Base-by-base conservation (phyloP, 2,797 vertebrate species). In the Microctenopoma stevenorrisi region DNA sequence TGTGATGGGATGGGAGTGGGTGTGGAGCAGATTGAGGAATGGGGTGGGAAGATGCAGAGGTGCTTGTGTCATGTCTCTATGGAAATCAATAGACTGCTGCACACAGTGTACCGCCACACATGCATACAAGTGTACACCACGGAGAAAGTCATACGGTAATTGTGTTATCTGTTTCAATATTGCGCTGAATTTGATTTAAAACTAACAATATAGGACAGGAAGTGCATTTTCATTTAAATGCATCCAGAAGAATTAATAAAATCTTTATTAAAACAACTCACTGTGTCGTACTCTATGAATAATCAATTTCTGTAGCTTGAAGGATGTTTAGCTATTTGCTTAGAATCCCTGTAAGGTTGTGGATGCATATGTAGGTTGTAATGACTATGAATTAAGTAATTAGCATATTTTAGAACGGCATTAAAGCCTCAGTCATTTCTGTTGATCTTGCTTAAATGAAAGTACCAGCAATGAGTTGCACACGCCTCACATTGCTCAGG, bases 331-430 rank as follows among this genome's bases (percentile, higher is more conserved):
- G 66, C 52, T 49, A 22, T 59, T 35, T 26, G 80, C 62, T 80
- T 77, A 53, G 16, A 57, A 70, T 64, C 52, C 76, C 61, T 65
- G 1, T 38, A 72, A 71, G 65, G 51, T 43, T 71, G 49, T 9
- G 50, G 40, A 75, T 50, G 18, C 22, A 28, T 38, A 58, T 70
- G 63, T 30, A 54, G 76, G 69, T 76, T 72, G 78, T 73, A 87
- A 87, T 81, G 70, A 85, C 73, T 82, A 55, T 71, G 60, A 78
- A 81, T 77, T 57, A 22, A 22, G 22, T 22, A 76, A 89, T 92
- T 91, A 94, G 90, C 90, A 77, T 64, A 81, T 81, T 88, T 86
- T 68, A 62, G 86, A 75, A 89, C 82, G 78, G 76, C 78, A 78
- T 85, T 82, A 88, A 56, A 78, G 52, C 79, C 82, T 81, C 61